Evolutionary conservation across 2,888 invertebrate species (phyloP), one percentile per base, ranked within the genome.

Genomic region (Leptinotarsa juncta): DNA sequence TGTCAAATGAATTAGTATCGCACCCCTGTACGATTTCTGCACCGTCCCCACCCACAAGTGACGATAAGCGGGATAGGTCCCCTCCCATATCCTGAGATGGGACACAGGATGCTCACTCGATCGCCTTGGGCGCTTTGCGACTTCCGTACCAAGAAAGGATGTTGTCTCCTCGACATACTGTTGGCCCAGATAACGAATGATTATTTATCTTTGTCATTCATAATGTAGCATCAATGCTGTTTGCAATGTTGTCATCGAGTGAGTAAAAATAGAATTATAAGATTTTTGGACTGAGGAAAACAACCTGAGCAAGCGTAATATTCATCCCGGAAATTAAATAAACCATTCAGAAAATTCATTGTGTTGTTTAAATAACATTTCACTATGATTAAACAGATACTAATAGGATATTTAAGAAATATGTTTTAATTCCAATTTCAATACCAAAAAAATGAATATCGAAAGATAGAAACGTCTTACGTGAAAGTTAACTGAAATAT

Each of bases 101-200:
- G 71, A 53, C 67, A 53, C 18, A 55, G 42, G 48, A 32, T 48
- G 71, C 53, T 48, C 57, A 60, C 62, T 67, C 67, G 74, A 74
- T 66, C 69, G 75, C 72, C 76, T 72, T 51, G 57, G 74, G 77
- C 75, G 73, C 73, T 76, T 67, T 74, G 74, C 74, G 77, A 80
- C 77, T 80, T 80, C 81, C 81, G 79, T 77, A 77, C 76, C 77
- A 77, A 74, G 71, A 77, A 73, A 75, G 79, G 76, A 76, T 76
- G 78, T 76, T 75, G 78, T 78, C 77, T 71, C 70, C 74, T 77
- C 77, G 71, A 76, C 71, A 77, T 72, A 72, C 68, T 68, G 68
- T 65, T 62, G 62, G 26, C 62, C 42, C 62, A 62, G 62, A 62
- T 62, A 62, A 62, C 42, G 12, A 70, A 81, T 77, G 79, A 80